phyloP scores from a whole-genome alignment of 2,113 vertebrate species.

The Orthonyx spaldingii region DNA sequence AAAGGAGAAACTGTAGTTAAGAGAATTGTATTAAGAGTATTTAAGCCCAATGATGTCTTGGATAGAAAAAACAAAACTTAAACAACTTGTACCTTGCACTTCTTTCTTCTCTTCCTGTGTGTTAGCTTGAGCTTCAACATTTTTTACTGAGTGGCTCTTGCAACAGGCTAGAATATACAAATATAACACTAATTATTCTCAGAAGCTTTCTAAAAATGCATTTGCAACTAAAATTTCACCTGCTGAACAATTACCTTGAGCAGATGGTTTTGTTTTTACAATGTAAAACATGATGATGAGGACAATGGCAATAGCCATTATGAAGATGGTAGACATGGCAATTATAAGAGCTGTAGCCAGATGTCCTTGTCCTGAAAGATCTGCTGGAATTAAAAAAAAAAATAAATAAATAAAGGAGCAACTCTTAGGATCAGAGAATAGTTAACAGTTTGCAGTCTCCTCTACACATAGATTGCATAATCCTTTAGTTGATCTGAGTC shows the following conservation, averaged over 20 bases:
- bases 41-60: background rate
- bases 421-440: background rate
- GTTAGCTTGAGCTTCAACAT: conserved; percentile 82
- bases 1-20: background rate
- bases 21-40: background rate
- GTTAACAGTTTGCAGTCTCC: background rate
- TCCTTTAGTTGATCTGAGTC: background rate
- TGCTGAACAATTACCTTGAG: conserved; percentile 79
- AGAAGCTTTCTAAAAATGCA: background rate
- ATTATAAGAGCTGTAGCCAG: conserved; percentile 96
- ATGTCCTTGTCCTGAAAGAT: conserved; percentile 88
- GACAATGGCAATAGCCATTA: conserved; percentile 97
- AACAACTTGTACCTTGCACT: conserved; percentile 76
- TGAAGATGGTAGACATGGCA: conserved; percentile 98
- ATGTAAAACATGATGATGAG: conserved; percentile 99
- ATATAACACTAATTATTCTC: background rate
- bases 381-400: conserved; percentile 63
- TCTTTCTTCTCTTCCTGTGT: conserved; percentile 95
- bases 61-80: background rate
- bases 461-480: background rate
- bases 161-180: conserved; percentile 83
- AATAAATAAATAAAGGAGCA: background rate
- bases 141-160: conserved; percentile 86
- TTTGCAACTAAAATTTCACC: background rate
- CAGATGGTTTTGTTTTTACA: conserved; percentile 89